Conservation (phyloP, 2,113 vertebrate genomes). For the Daphoenositta chrysoptera region DNA sequence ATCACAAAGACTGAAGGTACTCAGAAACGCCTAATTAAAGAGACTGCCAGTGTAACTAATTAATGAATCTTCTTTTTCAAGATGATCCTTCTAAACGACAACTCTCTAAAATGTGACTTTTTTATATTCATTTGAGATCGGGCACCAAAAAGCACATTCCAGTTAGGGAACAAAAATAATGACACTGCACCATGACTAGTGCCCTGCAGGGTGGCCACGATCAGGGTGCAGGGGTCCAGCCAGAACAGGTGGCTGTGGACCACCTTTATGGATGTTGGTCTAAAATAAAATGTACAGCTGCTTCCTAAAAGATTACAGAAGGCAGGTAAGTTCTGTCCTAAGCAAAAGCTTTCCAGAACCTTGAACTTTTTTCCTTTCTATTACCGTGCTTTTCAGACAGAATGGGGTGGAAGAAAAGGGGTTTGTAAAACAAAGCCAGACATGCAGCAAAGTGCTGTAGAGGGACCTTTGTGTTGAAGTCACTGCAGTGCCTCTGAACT, state of each 20-base stretch:
- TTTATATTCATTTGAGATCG: background rate
- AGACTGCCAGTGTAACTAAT: conserved; percentile 47
- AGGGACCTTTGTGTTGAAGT: background rate
- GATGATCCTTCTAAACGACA: background rate
- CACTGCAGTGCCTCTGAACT: background rate
- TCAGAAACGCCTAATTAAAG: conserved; percentile 54
- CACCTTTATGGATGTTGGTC: background rate
- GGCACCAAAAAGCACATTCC: background rate
- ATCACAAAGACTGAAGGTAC: conserved; percentile 51
- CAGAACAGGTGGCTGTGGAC: background rate
- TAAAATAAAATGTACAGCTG: background rate
- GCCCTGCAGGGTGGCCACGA: fast-evolving
- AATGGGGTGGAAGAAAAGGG: background rate
- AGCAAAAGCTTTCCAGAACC: background rate
- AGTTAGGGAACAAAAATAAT: background rate
- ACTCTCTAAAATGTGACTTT: background rate
- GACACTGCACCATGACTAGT: background rate
- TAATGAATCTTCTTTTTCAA: conserved; percentile 35
- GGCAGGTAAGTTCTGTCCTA: background rate
- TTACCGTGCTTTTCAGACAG: background rate
- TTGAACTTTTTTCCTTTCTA: background rate
- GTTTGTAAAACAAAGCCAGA: background rate
- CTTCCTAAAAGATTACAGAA: background rate
- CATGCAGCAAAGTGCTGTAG: background rate
- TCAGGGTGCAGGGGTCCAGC: background rate